Base-by-base conservation (phyloP, 2,797 vertebrate genomes). In the Amblyopsis hoosieri region DNA sequence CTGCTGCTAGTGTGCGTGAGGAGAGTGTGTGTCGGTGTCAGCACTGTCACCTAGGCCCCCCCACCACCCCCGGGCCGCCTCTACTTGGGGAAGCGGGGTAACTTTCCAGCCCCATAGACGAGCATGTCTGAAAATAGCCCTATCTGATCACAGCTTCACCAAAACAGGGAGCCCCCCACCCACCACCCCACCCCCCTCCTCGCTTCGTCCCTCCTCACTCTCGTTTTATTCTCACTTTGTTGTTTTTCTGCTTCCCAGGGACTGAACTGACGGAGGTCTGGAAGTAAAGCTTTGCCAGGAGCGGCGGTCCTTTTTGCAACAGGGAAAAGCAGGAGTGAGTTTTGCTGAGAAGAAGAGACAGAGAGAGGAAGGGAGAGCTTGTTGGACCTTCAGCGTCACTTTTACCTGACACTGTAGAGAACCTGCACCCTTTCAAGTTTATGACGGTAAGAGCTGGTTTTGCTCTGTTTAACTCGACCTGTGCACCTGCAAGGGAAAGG, bases 81-180 rank as follows among this genome's bases (percentile, higher is more conserved):
- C 12, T 76, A 74, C 77, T 57, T 61, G 87, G 23, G 23, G 19
- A 23, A 23, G 19, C 1, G 23, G 86, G 87, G 78, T 89, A 83
- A 89, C 83, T 91, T 91, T 90, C 90, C 89, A 79, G 86, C 85
- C 81, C 85, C 79, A 85, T 86, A 91, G 91, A 88, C 86, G 85
- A 94, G 81, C 87, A 87, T 86, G 83, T 90, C 91, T 95, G 94
- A 93, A 96, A 96, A 97, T 95, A 96, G 92, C 91, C 88, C 88
- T 87, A 90, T 91, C 88, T 90, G 89, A 90, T 89, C 89, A 89
- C 87, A 70, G 88, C 87, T 90, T 90, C 84, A 87, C 85, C 88
- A 87, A 87, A 88, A 89, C 87, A 73, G 87, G 87, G 84, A 87
- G 85, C 86, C 86, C 73, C 87, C 82, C 68, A 1, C 17, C 17